Percentiles rank a stretch among this genome's conserved stretches.
Conservation (phyloP, 2,888 invertebrate genomes). For the Terebella lapidaria region DNA sequence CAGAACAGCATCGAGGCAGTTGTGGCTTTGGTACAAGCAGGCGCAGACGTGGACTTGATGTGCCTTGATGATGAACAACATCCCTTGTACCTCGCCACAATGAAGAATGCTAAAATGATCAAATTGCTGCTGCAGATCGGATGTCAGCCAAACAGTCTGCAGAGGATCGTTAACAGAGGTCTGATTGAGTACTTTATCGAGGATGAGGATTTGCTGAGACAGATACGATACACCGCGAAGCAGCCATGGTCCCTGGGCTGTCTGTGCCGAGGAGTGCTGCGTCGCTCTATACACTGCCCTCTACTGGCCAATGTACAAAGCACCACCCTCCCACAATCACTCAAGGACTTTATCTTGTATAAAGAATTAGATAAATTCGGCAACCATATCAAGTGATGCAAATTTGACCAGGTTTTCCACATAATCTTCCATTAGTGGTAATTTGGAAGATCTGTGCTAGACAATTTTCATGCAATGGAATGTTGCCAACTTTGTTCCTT, state of each 20-base stretch:
- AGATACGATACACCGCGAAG: not conserved
- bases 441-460: too few relatives aligned
- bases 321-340: not conserved
- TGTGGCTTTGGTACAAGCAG: slow-evolving; percentile 10
- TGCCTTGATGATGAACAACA: slow-evolving; percentile 5
- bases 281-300: not conserved
- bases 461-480: too few relatives aligned
- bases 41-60: slow-evolving; percentile 11
- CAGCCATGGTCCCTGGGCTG: not conserved
- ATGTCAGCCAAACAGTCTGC: not conserved
- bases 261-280: not conserved
- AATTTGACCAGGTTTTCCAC: too few relatives aligned
- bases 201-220: not conserved
- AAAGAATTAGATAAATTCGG: not conserved
- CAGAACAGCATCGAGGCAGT: slow-evolving; percentile 13
- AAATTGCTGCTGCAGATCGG: not conserved
- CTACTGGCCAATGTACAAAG: not conserved
- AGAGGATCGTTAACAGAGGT: not conserved
- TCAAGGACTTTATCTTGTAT: not conserved
- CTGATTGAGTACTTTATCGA: not conserved
- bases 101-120: not conserved
- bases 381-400: too few relatives aligned
- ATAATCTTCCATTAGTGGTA: too few relatives aligned
- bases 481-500: too few relatives aligned
- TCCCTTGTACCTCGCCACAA: slow-evolving; percentile 11